Percentiles rank a stretch among this genome's conserved stretches.
Conservation (phyloP, 2,888 invertebrate genomes). For the Bellardia bayeri region DNA sequence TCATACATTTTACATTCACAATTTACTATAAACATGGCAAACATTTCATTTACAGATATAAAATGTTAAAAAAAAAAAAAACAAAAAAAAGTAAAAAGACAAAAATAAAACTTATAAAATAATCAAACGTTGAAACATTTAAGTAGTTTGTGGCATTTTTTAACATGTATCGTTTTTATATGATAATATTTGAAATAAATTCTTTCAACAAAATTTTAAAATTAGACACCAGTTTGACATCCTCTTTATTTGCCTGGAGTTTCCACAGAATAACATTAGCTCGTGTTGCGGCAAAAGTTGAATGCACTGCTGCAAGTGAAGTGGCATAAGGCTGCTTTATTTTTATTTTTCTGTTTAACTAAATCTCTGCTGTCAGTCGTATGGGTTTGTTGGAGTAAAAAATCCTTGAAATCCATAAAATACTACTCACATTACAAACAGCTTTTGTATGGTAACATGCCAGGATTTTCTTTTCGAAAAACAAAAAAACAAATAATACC, state of each 20-base stretch:
- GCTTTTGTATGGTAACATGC: slow-evolving; percentile 14
- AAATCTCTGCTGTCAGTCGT: slow-evolving; percentile 21
- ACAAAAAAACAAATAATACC: background rate
- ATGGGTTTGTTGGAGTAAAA: background rate
- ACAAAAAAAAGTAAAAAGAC: background rate
- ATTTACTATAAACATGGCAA: slow-evolving; percentile 38
- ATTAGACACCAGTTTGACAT: slow-evolving; percentile 35
- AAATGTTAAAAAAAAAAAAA: slow-evolving; percentile 24
- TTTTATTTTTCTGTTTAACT: background rate
- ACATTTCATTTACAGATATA: slow-evolving; percentile 69
- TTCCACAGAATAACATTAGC: background rate
- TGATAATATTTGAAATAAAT: slow-evolving; percentile 30
- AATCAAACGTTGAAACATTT: slow-evolving; percentile 54
- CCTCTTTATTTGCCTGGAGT: background rate
- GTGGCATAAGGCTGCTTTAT: slow-evolving; percentile 27
- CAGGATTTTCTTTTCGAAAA: slow-evolving; percentile 13
- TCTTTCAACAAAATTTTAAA: slow-evolving; percentile 2
- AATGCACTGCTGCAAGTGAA: slow-evolving; percentile 58
- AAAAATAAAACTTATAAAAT: background rate
- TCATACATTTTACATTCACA: slow-evolving; percentile 67
- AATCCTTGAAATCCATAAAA: slow-evolving; percentile 56
- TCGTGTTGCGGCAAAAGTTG: slow-evolving; percentile 47
- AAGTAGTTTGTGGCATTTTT: slow-evolving; percentile 54
- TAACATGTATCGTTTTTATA: slow-evolving; percentile 29
- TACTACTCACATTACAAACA: slow-evolving; percentile 42